Conservation (phyloP, 2,113 vertebrate species). For the Pseudopipra pipra region DNA sequence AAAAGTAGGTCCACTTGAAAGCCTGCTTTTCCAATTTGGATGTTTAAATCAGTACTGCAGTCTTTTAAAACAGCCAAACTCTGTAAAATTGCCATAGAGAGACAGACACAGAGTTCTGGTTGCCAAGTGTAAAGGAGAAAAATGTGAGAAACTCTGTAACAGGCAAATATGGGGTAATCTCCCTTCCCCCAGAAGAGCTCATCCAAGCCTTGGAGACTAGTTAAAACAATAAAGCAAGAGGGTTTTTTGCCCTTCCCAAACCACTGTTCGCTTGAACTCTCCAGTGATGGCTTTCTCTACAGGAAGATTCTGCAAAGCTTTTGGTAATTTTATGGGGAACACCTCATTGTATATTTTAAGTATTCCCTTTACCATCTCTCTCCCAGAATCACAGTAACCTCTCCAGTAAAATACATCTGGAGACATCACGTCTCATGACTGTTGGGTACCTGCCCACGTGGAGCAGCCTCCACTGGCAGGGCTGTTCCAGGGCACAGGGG, state of each 20-base stretch:
- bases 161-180: not conserved
- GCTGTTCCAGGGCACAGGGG: not conserved
- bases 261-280: not conserved
- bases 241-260: not conserved
- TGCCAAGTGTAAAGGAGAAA: slow-evolving; percentile 18
- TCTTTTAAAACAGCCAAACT: not conserved
- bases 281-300: not conserved
- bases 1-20: not conserved
- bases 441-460: not conserved
- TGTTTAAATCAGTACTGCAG: not conserved
- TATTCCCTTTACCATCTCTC: not conserved
- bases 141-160: not conserved
- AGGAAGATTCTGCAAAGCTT: not conserved
- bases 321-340: not conserved
- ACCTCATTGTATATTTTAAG: not conserved
- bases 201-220: not conserved
- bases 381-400: not conserved
- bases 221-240: not conserved
- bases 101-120: not conserved
- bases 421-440: not conserved
- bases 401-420: not conserved
- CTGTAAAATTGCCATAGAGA: not conserved
- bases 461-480: not conserved
- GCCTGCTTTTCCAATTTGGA: not conserved
- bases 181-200: not conserved